Percentiles rank a stretch among this genome's conserved stretches.
These are phyloP conservation scores for Hyles vespertilio DNA, from an alignment of 1,140 invertebrate genomes.

Conservation along the genomic window DNA sequence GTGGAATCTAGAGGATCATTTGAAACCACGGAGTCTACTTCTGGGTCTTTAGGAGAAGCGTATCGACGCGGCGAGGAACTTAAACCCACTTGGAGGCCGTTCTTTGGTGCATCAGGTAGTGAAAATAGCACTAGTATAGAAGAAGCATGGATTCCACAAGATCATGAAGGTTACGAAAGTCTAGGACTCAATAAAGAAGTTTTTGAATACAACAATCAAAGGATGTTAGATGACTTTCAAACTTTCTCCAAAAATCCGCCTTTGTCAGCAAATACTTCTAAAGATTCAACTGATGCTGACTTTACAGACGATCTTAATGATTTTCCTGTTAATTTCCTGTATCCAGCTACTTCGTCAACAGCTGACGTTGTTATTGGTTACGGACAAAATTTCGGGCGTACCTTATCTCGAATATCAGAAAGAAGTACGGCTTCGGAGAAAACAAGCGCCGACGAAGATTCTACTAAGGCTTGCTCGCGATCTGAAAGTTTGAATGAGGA, in stretches of 20 bases:
- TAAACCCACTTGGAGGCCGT: slow-evolving; percentile 87
- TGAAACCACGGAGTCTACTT: slow-evolving; percentile 84
- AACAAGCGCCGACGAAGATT: slow-evolving; percentile 87
- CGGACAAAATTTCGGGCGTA: slow-evolving; percentile 83
- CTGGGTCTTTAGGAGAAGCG: slow-evolving; percentile 81
- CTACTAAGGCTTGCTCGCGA: slow-evolving; percentile 86
- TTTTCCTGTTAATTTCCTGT: slow-evolving; percentile 83
- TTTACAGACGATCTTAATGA: slow-evolving; percentile 85
- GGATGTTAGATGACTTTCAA: slow-evolving; percentile 70
- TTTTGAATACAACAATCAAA: slow-evolving; percentile 69
- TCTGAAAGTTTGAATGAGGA: slow-evolving; percentile 90
- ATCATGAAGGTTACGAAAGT: slow-evolving; percentile 81
- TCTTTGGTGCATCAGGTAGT: slow-evolving; percentile 86
- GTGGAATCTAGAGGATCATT: slow-evolving; percentile 81
- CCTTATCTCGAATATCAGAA: slow-evolving; percentile 90
- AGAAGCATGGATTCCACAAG: slow-evolving; percentile 85
- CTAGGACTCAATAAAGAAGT: slow-evolving; percentile 64
- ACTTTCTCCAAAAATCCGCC: slow-evolving; percentile 74
- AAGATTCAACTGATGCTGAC: slow-evolving; percentile 79
- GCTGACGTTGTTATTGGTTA: slow-evolving; percentile 83
- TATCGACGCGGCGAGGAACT: slow-evolving; percentile 81
- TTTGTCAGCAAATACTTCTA: slow-evolving; percentile 77
- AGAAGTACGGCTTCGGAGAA: slow-evolving; percentile 89
- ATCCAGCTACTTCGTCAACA: slow-evolving; percentile 78
- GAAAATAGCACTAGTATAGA: slow-evolving; percentile 85